A percentile compares a stretch with the other conserved stretches of the same genome.
These are phyloP conservation scores for Drosophila mayaguana DNA, from an alignment of 2,888 invertebrate species.

Conservation along the genomic window DNA sequence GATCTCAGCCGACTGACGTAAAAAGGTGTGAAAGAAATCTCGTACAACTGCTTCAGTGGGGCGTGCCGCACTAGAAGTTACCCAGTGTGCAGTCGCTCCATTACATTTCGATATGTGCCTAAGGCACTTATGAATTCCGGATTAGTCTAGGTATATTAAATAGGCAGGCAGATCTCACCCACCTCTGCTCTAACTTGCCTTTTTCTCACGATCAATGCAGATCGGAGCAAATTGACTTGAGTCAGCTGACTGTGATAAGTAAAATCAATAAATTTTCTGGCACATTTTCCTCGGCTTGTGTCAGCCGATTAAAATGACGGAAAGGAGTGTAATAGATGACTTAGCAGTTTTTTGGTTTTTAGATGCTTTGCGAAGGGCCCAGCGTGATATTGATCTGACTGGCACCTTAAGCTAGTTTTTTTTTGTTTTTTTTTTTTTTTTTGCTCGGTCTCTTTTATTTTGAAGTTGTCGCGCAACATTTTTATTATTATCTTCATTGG, in stretches of 20 bases:
- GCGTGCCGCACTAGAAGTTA: background rate
- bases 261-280: background rate
- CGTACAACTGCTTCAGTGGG: background rate
- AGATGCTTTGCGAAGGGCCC: constrained; percentile 17
- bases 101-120: background rate
- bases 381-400: constrained; percentile 64
- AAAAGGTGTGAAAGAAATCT: constrained; percentile 27
- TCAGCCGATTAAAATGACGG: background rate
- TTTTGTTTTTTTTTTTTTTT: constrained; percentile 13
- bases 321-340: constrained; percentile 36
- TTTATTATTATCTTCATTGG: constrained; percentile 31
- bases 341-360: constrained; percentile 38
- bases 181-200: background rate
- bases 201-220: background rate
- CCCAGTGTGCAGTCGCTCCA: background rate
- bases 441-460: background rate
- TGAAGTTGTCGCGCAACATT: constrained; percentile 5
- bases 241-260: background rate
- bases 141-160: background rate
- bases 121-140: background rate
- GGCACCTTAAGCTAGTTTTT: constrained; percentile 10
- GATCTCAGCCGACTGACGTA: constrained; percentile 20
- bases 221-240: background rate
- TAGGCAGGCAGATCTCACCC: background rate
- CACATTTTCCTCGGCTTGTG: constrained; percentile 1